These are phyloP conservation scores for Sinonovacula constricta DNA, from an alignment of 1,140 invertebrate species.

Conservation along the genomic window DNA sequence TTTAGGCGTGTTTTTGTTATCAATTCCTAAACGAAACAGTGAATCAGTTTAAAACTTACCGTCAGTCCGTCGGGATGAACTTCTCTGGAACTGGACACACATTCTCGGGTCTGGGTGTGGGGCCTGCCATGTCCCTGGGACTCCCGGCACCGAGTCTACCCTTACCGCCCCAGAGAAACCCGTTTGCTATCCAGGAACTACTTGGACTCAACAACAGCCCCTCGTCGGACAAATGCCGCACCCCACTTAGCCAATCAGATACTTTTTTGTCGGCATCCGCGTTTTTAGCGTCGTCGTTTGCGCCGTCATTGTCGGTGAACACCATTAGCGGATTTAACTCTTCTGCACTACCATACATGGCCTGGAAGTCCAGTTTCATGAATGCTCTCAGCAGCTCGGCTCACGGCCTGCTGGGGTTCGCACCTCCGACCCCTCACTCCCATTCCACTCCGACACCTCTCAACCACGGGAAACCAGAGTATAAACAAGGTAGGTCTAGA, in stretches of 20 bases:
- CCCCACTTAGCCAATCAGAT: slow-evolving; percentile 14
- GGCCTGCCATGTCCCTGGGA: slow-evolving; percentile 12
- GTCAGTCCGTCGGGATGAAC: no score
- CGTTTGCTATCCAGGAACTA: slow-evolving; percentile 51
- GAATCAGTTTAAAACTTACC: neutral
- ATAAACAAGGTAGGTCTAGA: slow-evolving; percentile 47
- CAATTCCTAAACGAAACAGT: neutral
- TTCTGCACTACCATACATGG: slow-evolving; percentile 37
- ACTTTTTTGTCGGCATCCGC: slow-evolving; percentile 48
- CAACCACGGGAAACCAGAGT: slow-evolving; percentile 28
- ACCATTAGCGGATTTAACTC: slow-evolving; percentile 20
- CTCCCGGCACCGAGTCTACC: slow-evolving; percentile 23
- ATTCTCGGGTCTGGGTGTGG: slow-evolving; percentile 31
- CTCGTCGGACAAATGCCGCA: slow-evolving; percentile 29
- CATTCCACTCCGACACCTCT: slow-evolving; percentile 2
- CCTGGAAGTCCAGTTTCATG: slow-evolving; percentile 50
- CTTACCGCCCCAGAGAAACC: slow-evolving; percentile 37
- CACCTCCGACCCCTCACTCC: neutral
- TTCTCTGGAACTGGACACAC: slow-evolving; percentile 38
- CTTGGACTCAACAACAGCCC: slow-evolving; percentile 24
- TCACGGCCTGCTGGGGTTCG: slow-evolving; percentile 39
- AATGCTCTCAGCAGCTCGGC: slow-evolving; percentile 42
- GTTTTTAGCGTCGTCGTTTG: slow-evolving; percentile 42
- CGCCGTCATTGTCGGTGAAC: slow-evolving; percentile 20
- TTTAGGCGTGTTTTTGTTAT: no score